These are phyloP conservation scores for Agapornis roseicollis DNA, from an alignment of 2,113 vertebrate species.

Conservation along the genomic window DNA sequence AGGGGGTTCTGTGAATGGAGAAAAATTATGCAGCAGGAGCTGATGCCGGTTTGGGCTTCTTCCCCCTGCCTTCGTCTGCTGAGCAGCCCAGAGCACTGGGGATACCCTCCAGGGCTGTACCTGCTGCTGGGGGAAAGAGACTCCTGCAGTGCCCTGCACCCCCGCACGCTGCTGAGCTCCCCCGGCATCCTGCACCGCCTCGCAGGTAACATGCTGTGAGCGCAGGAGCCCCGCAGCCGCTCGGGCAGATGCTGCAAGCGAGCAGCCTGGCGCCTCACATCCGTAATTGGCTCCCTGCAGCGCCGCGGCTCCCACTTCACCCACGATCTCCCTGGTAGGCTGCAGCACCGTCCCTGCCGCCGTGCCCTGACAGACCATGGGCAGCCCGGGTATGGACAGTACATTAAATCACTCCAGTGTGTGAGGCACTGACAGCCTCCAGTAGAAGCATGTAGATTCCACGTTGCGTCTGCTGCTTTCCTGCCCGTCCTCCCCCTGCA, in stretches of 20 bases:
- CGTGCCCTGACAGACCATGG: neutral
- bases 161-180: neutral
- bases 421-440: neutral
- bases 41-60: neutral
- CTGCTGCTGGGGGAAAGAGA: neutral
- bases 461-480: neutral
- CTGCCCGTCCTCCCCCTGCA: rapidly evolving
- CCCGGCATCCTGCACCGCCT: rapidly evolving
- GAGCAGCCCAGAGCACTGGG: neutral
- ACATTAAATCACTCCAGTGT: neutral
- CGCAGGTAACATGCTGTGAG: neutral
- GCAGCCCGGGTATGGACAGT: neutral
- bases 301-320: neutral
- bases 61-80: neutral
- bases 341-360: rapidly evolving
- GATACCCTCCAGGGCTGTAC: neutral
- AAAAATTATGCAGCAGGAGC: neutral
- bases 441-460: neutral
- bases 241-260: neutral
- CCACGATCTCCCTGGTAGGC: neutral
- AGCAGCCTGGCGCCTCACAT: neutral
- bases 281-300: neutral
- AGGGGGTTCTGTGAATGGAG: neutral
- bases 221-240: neutral
- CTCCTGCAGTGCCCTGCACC: neutral